phyloP scores from a whole-genome alignment of 2,797 vertebrate species.

The Fistularia commersonii region DNA sequence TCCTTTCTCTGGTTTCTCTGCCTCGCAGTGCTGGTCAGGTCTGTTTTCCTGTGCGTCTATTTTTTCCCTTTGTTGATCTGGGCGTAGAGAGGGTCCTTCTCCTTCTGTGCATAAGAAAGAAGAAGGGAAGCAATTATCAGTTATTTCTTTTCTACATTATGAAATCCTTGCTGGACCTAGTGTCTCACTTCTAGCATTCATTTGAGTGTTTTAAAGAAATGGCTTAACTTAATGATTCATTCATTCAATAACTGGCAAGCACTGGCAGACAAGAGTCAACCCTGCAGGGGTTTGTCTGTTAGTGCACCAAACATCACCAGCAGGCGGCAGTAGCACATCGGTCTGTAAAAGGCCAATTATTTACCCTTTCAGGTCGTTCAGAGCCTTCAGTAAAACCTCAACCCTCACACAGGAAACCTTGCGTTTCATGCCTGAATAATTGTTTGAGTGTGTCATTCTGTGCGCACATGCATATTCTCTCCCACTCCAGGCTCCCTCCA shows the following conservation, averaged over 20 bases:
- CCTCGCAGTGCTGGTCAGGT: conserved; percentile 60
- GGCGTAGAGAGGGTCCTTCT: conserved; percentile 93
- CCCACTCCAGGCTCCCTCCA: conserved; percentile 22
- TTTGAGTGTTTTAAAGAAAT: no score
- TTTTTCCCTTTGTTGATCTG: conserved; percentile 97
- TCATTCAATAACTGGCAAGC: neutral
- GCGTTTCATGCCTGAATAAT: conserved; percentile 13
- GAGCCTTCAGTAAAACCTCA: conserved; percentile 6
- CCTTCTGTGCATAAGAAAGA: conserved; percentile 70
- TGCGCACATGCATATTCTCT: conserved; percentile 12
- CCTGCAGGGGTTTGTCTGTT: no score
- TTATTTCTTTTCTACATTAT: neutral
- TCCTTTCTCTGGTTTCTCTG: conserved; percentile 67
- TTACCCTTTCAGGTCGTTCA: conserved; percentile 1
- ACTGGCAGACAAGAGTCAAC: no score
- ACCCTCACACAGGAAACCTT: conserved; percentile 8
- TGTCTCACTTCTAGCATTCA: no score
- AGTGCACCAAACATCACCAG: conserved; percentile 31
- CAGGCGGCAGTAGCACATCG: conserved; percentile 65
- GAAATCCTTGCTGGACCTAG: neutral
- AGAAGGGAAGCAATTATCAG: conserved; percentile 2
- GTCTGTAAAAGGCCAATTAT: neutral
- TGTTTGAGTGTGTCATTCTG: conserved; percentile 19
- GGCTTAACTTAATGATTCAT: no score
- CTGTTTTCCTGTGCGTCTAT: conserved; percentile 73